Evolutionary conservation across 2,113 vertebrate genomes (phyloP).

Genomic region (Mormyrus lacerda): DNA sequence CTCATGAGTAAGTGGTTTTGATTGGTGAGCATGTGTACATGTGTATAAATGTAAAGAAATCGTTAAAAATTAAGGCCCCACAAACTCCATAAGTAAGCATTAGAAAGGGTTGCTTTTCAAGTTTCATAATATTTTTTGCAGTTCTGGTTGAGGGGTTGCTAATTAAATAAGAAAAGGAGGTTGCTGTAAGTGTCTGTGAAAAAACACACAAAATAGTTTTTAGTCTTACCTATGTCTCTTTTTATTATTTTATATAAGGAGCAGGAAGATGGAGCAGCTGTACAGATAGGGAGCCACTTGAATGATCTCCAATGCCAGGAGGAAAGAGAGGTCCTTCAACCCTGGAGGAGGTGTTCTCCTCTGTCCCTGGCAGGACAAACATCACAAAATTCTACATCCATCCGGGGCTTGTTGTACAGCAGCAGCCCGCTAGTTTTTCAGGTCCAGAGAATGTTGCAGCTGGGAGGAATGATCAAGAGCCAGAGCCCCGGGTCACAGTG

Average conservation of each 20-base stretch:
- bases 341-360: neutral
- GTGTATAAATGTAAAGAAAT: neutral
- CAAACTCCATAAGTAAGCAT: neutral
- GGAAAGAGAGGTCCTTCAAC: neutral
- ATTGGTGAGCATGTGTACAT: neutral
- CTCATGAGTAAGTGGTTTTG: neutral
- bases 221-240: neutral
- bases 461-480: neutral
- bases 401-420: neutral
- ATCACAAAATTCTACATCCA: neutral
- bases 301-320: neutral
- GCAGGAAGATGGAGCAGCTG: neutral
- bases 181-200: neutral
- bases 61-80: neutral
- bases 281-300: neutral
- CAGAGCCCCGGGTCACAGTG: neutral
- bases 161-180: neutral
- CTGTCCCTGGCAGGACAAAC: neutral
- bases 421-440: neutral
- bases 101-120: neutral
- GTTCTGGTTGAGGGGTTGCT: neutral
- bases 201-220: neutral
- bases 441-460: neutral
- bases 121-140: neutral
- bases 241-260: neutral